Conservation (phyloP, 2,888 invertebrate genomes). For the Drosophila prolongata region DNA sequence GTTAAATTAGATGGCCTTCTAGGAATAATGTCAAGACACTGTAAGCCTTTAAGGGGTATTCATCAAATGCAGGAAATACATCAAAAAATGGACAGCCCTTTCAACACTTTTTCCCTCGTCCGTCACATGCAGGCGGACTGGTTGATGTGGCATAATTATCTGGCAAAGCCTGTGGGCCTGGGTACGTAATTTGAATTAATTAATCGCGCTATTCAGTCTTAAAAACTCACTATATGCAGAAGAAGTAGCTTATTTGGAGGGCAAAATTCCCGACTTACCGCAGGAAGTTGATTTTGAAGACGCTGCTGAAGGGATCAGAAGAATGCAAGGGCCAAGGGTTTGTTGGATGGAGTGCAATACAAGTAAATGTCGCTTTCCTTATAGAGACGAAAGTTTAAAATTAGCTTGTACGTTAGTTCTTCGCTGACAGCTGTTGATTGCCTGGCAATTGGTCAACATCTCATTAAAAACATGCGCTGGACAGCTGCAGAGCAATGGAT, state of each 20-base stretch:
- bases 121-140: conserved; percentile 41
- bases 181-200: conserved; percentile 2
- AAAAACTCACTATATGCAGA: not conserved
- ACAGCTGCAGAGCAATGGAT: conserved; percentile 10
- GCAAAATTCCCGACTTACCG: not conserved
- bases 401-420: not conserved
- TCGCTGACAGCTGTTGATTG: conserved; percentile 24
- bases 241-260: not conserved
- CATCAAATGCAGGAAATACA: not conserved
- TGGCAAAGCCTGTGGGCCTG: conserved; percentile 13
- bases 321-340: conserved; percentile 13
- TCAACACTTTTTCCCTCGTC: conserved; percentile 19
- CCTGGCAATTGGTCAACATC: conserved; percentile 9
- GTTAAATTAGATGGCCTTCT: too few relatives aligned
- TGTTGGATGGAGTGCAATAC: conserved; percentile 29
- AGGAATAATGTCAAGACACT: not conserved
- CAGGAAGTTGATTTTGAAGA: conserved; percentile 11
- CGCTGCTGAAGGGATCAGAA: conserved; percentile 11
- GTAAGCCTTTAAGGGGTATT: conserved; percentile 17
- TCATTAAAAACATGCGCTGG: conserved; percentile 1
- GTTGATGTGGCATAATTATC: conserved; percentile 31
- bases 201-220: too few relatives aligned
- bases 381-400: too few relatives aligned
- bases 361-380: conserved; percentile 6
- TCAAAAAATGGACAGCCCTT: not conserved